A percentile compares a stretch with the other conserved stretches of the same genome.
phyloP scores from a whole-genome alignment of 2,113 vertebrate genomes.

The Lepisosteus osseus region DNA sequence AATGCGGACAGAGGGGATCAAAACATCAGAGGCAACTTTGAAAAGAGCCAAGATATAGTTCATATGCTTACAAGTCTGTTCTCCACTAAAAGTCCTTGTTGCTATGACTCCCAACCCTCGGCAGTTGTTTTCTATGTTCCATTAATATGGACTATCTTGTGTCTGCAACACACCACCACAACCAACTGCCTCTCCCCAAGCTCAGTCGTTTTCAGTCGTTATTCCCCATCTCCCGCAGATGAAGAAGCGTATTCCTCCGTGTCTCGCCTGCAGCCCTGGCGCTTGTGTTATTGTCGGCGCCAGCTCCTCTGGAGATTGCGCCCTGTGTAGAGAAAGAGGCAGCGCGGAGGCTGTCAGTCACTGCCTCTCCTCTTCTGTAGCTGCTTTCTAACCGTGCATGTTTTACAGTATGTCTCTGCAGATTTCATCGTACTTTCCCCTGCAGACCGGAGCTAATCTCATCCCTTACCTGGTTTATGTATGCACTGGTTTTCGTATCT shows the following conservation, averaged over 20 bases:
- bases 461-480: constrained; percentile 2
- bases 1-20: too few species aligned
- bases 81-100: too few species aligned
- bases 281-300: constrained; percentile 25
- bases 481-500: too few species aligned
- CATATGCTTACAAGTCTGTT: too few species aligned
- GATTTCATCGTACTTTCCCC: too few species aligned
- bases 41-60: too few species aligned
- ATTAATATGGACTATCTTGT: not conserved
- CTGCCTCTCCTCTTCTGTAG: too few species aligned
- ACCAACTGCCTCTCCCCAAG: not conserved
- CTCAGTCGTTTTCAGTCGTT: not conserved
- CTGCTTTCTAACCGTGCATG: constrained; percentile 11
- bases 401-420: constrained; percentile 18
- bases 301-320: not conserved
- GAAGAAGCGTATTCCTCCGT: constrained; percentile 30
- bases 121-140: not conserved
- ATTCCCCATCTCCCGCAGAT: not conserved
- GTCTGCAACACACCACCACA: not conserved
- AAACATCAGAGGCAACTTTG: too few species aligned
- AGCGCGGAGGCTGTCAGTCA: constrained; percentile 29
- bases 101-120: too few species aligned
- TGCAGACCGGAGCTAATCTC: constrained; percentile 21
- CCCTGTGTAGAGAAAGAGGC: not conserved
- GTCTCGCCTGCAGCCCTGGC: constrained; percentile 17